Conservation (phyloP, 2,888 invertebrate species). For the Ganaspis brasiliensis region DNA sequence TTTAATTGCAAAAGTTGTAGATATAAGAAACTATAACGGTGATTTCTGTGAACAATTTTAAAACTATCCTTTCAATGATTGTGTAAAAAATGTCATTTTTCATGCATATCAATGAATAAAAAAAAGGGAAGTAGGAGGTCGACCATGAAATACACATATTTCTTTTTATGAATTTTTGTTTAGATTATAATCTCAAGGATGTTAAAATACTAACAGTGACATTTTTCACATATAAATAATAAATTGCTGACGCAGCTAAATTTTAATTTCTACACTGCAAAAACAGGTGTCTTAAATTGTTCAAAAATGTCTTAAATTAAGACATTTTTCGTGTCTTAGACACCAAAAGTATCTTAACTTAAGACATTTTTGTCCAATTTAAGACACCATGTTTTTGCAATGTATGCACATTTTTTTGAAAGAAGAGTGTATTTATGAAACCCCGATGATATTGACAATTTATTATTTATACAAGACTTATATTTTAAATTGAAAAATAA, state of each 20-base stretch:
- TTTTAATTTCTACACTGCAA: too few species aligned
- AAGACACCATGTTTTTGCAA: too few species aligned
- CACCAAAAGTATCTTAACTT: too few species aligned
- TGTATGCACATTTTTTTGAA: too few species aligned
- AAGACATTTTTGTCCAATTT: too few species aligned
- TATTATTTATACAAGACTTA: too few species aligned
- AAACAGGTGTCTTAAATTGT: too few species aligned
- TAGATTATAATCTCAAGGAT: background rate
- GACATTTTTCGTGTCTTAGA: too few species aligned
- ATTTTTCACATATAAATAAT: background rate
- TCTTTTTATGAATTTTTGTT: constrained; percentile 3
- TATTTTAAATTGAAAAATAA: too few species aligned
- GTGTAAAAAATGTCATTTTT: constrained; percentile 9
- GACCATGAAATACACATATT: constrained; percentile 4
- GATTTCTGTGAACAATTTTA: background rate
- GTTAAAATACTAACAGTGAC: background rate
- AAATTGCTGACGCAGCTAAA: background rate
- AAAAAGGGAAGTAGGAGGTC: background rate
- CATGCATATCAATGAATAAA: constrained; percentile 1
- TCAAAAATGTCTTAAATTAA: too few species aligned
- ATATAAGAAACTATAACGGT: background rate
- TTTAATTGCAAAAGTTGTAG: background rate
- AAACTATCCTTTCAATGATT: constrained; percentile 4
- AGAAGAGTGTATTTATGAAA: too few species aligned
- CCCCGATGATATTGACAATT: too few species aligned